These are phyloP conservation scores for Syngnathus typhle DNA, from an alignment of 2,113 vertebrate genomes.

Conservation along the genomic window DNA sequence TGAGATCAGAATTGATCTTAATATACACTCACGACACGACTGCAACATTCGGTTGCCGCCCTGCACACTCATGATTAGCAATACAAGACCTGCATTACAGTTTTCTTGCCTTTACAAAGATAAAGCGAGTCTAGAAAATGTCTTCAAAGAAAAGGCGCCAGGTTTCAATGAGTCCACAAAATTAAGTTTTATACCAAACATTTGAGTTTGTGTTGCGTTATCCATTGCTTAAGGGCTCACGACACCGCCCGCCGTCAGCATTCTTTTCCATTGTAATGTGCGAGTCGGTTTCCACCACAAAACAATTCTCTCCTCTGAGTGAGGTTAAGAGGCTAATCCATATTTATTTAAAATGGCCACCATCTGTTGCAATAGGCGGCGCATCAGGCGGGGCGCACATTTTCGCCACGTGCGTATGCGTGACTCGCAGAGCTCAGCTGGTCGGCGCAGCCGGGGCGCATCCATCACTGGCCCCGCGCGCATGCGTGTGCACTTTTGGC, in stretches of 20 bases:
- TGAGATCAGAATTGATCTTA: slow-evolving; percentile 10
- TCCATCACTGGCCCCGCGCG: slow-evolving; percentile 46
- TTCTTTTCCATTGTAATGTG: neutral
- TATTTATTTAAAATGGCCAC: slow-evolving; percentile 61
- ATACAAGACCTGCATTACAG: neutral
- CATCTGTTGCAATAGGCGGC: slow-evolving; percentile 56
- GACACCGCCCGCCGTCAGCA: too few relatives aligned
- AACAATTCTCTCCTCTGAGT: slow-evolving; percentile 27
- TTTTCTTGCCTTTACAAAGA: neutral
- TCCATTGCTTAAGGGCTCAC: too few relatives aligned
- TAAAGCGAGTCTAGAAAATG: too few relatives aligned
- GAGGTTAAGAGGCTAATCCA: slow-evolving; percentile 55
- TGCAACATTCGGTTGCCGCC: neutral
- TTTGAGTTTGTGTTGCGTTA: neutral
- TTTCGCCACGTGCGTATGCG: neutral
- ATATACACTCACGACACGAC: neutral
- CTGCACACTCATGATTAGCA: neutral
- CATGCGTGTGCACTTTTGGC: slow-evolving; percentile 44
- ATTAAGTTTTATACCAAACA: too few relatives aligned
- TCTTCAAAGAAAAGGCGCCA: neutral
- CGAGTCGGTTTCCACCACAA: slow-evolving; percentile 6
- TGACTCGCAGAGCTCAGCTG: slow-evolving; percentile 46
- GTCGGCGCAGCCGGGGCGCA: slow-evolving; percentile 23
- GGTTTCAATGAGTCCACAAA: neutral
- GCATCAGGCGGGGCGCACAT: slow-evolving; percentile 36